Conservation (phyloP, 2,797 vertebrate genomes). For the Lutjanus argentimaculatus region DNA sequence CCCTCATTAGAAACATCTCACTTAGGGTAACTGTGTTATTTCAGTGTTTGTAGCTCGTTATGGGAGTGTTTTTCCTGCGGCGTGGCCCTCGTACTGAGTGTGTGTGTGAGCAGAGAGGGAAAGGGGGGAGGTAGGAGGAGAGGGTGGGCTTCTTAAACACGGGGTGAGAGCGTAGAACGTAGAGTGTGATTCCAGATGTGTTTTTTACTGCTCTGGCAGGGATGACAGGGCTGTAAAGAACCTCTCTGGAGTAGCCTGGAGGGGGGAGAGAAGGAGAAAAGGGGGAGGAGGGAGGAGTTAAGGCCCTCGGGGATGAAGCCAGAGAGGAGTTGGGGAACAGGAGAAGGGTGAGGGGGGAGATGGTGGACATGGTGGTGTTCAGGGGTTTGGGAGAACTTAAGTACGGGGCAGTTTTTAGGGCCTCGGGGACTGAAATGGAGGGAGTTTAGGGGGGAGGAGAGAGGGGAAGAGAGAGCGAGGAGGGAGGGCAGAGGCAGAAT, state of each 20-base stretch:
- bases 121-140: slow-evolving; percentile 18
- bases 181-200: slow-evolving; percentile 88
- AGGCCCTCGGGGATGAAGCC: slow-evolving; percentile 52
- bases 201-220: slow-evolving; percentile 84
- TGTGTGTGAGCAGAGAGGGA: slow-evolving; percentile 48
- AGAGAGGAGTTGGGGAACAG: slow-evolving; percentile 58
- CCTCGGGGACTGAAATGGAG: slow-evolving; percentile 61
- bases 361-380: slow-evolving; percentile 57
- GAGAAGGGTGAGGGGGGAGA: slow-evolving; percentile 39
- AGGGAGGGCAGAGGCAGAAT: slow-evolving; percentile 38
- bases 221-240: slow-evolving; percentile 82
- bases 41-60: slow-evolving; percentile 83
- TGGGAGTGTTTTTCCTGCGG: slow-evolving; percentile 80
- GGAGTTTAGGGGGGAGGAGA: slow-evolving; percentile 22
- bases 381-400: slow-evolving; percentile 77
- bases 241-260: slow-evolving; percentile 73
- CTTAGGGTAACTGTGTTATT: slow-evolving; percentile 82
- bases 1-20: slow-evolving; percentile 83
- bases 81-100: slow-evolving; percentile 51
- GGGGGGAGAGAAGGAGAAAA: slow-evolving; percentile 41
- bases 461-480: slow-evolving; percentile 17
- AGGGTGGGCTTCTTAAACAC: slow-evolving; percentile 69
- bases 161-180: slow-evolving; percentile 69
- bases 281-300: slow-evolving; percentile 52
- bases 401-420: slow-evolving; percentile 66